Conservation (phyloP, 2,113 vertebrate species). For the Brachypodius melanocephalos region DNA sequence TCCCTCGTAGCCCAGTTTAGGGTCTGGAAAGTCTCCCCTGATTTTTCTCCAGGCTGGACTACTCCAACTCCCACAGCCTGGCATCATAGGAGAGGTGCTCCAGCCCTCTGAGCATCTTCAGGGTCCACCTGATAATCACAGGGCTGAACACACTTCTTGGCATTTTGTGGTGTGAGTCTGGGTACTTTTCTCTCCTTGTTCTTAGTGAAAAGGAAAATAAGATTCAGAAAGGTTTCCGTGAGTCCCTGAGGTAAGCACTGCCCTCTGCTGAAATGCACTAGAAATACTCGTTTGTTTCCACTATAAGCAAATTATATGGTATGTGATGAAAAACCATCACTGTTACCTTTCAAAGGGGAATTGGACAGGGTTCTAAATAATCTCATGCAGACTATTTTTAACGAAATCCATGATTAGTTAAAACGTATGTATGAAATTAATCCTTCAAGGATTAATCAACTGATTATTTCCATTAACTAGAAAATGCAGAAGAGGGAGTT, state of each 20-base stretch:
- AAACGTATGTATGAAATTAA: background rate
- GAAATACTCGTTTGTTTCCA: background rate
- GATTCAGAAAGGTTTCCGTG: background rate
- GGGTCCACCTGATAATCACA: background rate
- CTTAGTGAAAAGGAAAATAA: background rate
- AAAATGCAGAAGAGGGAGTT: background rate
- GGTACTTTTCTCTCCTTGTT: background rate
- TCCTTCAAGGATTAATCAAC: background rate
- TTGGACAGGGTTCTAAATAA: background rate
- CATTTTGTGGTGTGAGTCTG: background rate
- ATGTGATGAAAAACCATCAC: background rate
- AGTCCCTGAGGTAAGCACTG: background rate
- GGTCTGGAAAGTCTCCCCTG: background rate
- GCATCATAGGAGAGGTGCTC: background rate
- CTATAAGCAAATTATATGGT: accelerated
- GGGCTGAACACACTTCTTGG: background rate
- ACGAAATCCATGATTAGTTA: background rate
- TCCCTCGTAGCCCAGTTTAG: background rate
- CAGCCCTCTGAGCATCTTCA: background rate
- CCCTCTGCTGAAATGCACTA: background rate
- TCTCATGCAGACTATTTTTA: background rate
- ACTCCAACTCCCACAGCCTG: background rate
- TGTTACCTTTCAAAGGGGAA: background rate
- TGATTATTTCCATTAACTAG: background rate
- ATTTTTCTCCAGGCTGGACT: background rate